A percentile compares a stretch with the other conserved stretches of the same genome.
Evolutionary conservation across 37 sponge, comb jelly and placozoan species (phyloP).

Genomic region (Theonella swinhoei): DNA sequence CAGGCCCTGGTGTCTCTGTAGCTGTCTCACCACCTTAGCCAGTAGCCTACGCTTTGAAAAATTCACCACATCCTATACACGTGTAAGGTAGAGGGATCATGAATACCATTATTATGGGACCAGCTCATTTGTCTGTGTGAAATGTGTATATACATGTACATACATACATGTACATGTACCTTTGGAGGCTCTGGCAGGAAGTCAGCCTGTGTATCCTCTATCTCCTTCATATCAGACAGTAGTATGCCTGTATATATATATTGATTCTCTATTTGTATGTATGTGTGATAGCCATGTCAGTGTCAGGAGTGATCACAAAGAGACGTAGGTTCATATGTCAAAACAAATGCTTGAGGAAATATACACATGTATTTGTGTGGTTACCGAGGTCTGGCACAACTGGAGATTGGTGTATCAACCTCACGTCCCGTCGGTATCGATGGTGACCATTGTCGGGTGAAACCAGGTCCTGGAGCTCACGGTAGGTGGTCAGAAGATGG

Average conservation of each 20-base stretch:
- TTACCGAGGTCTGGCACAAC: constrained; percentile 66
- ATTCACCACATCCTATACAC: constrained; percentile 50
- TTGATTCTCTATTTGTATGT: no score
- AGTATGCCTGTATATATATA: constrained; percentile 23
- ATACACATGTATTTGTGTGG: no score
- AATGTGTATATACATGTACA: no score
- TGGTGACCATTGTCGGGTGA: constrained; percentile 50
- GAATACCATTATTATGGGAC: no score
- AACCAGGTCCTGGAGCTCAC: constrained; percentile 40
- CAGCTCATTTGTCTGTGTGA: no score
- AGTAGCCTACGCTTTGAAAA: constrained; percentile 56
- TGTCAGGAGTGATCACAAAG: no score
- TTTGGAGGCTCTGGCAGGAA: constrained; percentile 24
- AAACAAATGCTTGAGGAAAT: no score
- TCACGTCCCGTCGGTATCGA: constrained; percentile 47
- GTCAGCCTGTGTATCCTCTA: constrained; percentile 35
- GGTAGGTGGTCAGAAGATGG: constrained; percentile 19
- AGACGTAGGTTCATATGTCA: no score
- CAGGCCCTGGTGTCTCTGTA: constrained; percentile 39
- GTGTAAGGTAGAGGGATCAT: no score
- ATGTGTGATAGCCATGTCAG: no score
- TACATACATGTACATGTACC: no score
- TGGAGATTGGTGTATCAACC: constrained; percentile 38
- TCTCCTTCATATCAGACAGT: constrained; percentile 26
- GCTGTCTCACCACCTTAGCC: constrained; percentile 30